Evolutionary conservation across 2,888 invertebrate species (phyloP), one percentile per base, ranked within the genome.

Genomic region (Cryptus armator): DNA sequence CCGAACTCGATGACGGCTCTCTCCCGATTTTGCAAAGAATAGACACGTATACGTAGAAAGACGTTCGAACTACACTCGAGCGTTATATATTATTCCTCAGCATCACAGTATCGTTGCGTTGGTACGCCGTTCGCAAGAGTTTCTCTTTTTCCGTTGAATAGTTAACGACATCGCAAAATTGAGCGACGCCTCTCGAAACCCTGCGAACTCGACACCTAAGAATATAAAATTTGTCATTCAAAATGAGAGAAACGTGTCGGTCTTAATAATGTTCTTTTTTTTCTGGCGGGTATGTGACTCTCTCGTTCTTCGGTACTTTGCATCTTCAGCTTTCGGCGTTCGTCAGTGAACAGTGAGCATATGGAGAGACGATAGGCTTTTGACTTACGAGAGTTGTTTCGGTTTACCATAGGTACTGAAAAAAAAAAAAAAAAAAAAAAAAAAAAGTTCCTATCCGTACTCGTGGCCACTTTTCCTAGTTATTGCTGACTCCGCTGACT

Each of bases 401-500:
- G 19, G 68, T 44, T 67, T 68, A 53, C 16, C 46, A 51, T 46
- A 64, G 64, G 32, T 75, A 32, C 43, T 10, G 43, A 75, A 14
- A 64, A 81, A 76, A 85, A 37, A 19, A 51, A 59, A 70, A 74
- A 70, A 32, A 79, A 86, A 81, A 86, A n/a, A 86, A 85, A 44
- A 79, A 79, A 74, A 74, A 66, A 43, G 44, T 71, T 81, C 43
- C 46, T 32, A 24, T 53, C 14, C 66, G 59, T 56, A 66, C 66
- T 46, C 59, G 68, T n/a, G 64, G 48, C 51, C 66, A 59, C 37
- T 74, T 62, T 48, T 66, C 85, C 86, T 87, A 88, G 90, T 90
- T 92, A 92, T 92, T 91, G 92, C 92, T 91, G 92, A 92, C 89
- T 89, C 87, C 74, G 87, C 87, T 78, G 79, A 81, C 87, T 87